A percentile compares a stretch with the other conserved stretches of the same genome.
These are phyloP conservation scores for Malurus melanocephalus DNA, from an alignment of 2,113 vertebrate species.

Conservation along the genomic window DNA sequence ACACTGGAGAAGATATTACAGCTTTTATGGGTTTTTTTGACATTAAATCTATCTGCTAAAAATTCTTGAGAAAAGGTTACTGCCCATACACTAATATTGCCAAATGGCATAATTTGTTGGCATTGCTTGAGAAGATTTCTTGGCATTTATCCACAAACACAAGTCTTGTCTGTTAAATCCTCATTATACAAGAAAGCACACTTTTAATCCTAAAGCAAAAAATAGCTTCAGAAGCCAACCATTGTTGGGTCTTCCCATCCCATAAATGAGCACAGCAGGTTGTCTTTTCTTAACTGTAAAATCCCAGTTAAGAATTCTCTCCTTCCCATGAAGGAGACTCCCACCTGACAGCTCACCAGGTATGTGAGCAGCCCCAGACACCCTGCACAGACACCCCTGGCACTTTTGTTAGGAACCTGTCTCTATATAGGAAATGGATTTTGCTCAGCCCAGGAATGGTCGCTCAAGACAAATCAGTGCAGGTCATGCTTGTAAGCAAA, in stretches of 20 bases:
- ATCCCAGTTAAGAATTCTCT: background rate
- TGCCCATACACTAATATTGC: constrained; percentile 25
- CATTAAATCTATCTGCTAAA: constrained; percentile 49
- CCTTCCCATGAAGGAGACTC: background rate
- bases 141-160: constrained; percentile 22
- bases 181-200: background rate
- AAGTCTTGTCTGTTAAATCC: constrained; percentile 29
- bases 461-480: background rate
- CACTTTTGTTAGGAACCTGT: background rate
- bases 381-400: background rate
- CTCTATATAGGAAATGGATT: fast-evolving
- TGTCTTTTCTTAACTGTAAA: background rate
- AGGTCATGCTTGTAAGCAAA: background rate
- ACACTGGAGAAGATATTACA: constrained; percentile 16
- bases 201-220: background rate
- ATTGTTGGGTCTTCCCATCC: background rate
- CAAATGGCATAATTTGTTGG: constrained; percentile 41
- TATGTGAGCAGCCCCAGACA: fast-evolving
- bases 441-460: background rate
- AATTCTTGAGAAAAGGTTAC: constrained; percentile 53
- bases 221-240: background rate
- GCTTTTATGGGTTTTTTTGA: background rate
- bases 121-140: background rate
- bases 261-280: background rate
- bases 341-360: background rate